Conservation (phyloP, 2,113 vertebrate genomes). For the Heterotilapia buettikoferi region DNA sequence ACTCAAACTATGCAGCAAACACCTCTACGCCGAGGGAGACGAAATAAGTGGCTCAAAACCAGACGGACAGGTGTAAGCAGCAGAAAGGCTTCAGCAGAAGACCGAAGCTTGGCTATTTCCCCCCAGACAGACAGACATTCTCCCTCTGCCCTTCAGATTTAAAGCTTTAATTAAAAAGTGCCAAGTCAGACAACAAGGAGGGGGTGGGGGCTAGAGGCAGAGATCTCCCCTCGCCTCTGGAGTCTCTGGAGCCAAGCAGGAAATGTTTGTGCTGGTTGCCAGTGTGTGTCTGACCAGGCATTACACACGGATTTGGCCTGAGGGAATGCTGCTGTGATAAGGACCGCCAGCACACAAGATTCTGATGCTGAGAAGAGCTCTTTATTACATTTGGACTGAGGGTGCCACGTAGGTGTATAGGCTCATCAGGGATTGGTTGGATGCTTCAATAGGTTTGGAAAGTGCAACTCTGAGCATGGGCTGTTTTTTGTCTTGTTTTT, state of each 20-base stretch:
- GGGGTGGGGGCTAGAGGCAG: neutral
- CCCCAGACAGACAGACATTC: conserved; percentile 9
- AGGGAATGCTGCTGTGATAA: conserved; percentile 65
- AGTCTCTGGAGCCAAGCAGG: conserved; percentile 72
- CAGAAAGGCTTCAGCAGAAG: neutral
- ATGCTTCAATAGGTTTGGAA: conserved; percentile 9
- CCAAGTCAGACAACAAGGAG: conserved; percentile 53
- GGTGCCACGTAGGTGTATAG: conserved; percentile 30
- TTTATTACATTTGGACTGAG: conserved; percentile 54
- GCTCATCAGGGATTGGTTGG: conserved; percentile 19
- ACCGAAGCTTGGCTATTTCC: conserved; percentile 5
- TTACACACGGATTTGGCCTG: conserved; percentile 73
- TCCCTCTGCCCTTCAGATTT: conserved; percentile 43
- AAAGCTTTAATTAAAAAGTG: conserved; percentile 73
- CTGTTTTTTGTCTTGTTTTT: conserved; percentile 30
- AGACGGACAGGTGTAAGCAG: conserved; percentile 34
- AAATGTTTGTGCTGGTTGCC: conserved; percentile 76
- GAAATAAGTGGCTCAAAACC: neutral
- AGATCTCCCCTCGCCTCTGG: conserved; percentile 54
- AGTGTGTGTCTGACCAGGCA: conserved; percentile 71
- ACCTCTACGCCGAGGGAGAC: neutral
- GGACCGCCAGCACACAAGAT: conserved; percentile 36
- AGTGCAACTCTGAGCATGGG: neutral
- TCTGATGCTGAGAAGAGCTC: conserved; percentile 53
- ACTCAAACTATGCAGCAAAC: neutral